phyloP scores from a whole-genome alignment of 2,113 vertebrate species.

The Silurus asotus region DNA sequence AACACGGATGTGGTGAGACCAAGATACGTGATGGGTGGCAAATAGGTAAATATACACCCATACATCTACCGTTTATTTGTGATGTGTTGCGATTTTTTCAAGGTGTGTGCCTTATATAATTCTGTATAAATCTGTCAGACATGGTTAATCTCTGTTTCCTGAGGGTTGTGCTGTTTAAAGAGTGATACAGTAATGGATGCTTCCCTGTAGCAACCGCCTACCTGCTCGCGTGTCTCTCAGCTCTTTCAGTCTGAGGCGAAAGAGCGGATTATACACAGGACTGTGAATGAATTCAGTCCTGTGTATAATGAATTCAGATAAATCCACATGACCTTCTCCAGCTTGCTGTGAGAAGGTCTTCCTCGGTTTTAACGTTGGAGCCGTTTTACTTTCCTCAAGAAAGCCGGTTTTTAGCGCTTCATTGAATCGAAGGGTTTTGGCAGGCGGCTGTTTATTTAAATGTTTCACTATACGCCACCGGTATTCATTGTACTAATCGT shows the following conservation, averaged over 20 bases:
- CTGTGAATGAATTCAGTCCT: no score
- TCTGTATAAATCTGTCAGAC: not conserved
- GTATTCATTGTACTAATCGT: not conserved
- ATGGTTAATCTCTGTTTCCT: not conserved
- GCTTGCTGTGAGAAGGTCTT: not conserved
- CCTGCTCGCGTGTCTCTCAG: not conserved
- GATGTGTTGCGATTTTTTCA: not conserved
- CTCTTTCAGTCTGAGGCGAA: not conserved
- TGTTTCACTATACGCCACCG: no score
- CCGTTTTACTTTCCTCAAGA: not conserved
- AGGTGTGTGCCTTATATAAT: not conserved
- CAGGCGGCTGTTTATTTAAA: not conserved
- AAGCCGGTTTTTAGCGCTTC: not conserved
- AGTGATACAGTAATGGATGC: slow-evolving; percentile 22
- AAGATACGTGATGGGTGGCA: slow-evolving; percentile 30
- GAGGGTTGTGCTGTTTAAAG: not conserved
- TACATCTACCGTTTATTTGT: not conserved
- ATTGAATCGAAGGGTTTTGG: not conserved
- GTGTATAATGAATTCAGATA: not conserved
- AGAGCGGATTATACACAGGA: not conserved
- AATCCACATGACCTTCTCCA: not conserved
- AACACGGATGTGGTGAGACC: slow-evolving; percentile 5
- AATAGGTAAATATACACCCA: slow-evolving; percentile 2
- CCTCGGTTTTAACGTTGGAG: not conserved
- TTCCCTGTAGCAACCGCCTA: slow-evolving; percentile 21